Evolutionary conservation across 1,140 invertebrate genomes (phyloP).

Genomic region (Drosophila eugracilis): DNA sequence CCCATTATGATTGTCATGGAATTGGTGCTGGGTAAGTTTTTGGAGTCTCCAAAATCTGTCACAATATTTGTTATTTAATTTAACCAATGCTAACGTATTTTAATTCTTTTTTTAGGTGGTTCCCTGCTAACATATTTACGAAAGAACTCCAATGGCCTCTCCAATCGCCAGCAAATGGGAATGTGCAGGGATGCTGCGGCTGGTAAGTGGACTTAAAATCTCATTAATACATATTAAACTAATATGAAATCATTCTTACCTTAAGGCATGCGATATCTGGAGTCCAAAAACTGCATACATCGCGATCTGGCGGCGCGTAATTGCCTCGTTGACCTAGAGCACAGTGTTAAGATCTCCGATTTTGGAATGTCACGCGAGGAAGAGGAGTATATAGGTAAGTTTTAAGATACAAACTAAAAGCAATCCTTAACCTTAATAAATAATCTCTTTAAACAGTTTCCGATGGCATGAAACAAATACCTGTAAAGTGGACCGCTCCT

Average conservation of each 20-base stretch:
- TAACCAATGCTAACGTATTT: not conserved
- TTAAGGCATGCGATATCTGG: slow-evolving; percentile 94
- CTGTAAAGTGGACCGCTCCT: slow-evolving; percentile 98
- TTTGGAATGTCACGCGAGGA: slow-evolving; percentile 99
- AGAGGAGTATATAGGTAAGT: slow-evolving; percentile 93
- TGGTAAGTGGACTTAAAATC: slow-evolving; percentile 85
- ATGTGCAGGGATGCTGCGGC: slow-evolving; percentile 98
- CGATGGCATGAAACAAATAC: slow-evolving; percentile 99
- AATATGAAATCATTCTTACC: not conserved
- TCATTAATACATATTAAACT: not conserved
- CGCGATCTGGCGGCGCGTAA: slow-evolving; percentile 97
- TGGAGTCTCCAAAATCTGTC: not conserved
- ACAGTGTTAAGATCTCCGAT: slow-evolving; percentile 97
- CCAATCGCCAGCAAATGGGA: slow-evolving; percentile 90
- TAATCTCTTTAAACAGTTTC: slow-evolving; percentile 88
- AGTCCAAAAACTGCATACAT: slow-evolving; percentile 98
- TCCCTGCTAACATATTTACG: slow-evolving; percentile 95
- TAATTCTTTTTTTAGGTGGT: slow-evolving; percentile 89
- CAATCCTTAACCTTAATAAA: not conserved
- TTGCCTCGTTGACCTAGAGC: slow-evolving; percentile 91
- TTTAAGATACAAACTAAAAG: not conserved
- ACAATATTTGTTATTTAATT: not conserved
- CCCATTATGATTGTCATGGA: slow-evolving; percentile 99
- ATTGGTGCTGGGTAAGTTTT: slow-evolving; percentile 67
- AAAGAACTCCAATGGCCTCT: slow-evolving; percentile 89